A percentile compares a stretch with the other conserved stretches of the same genome.
phyloP scores from a whole-genome alignment of 2,888 invertebrate genomes.

The Thereva nobilitata region DNA sequence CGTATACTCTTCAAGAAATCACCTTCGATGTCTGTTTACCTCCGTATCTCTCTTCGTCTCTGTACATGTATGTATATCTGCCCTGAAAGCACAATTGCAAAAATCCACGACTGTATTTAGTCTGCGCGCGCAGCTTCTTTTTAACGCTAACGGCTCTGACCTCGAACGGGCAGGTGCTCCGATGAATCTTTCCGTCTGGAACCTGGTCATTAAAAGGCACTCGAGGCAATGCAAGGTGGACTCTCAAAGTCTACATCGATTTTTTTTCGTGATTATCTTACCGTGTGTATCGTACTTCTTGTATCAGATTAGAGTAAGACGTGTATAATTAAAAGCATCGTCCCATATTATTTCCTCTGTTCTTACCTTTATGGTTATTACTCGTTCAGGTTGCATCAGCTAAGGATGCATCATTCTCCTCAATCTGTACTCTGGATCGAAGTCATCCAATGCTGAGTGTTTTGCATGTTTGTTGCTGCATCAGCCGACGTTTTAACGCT shows the following conservation, averaged over 20 bases:
- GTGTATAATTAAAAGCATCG: constrained; percentile 32
- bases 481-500: too few relatives aligned
- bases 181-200: constrained; percentile 19
- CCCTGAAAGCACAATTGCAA: not conserved
- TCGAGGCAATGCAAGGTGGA: constrained; percentile 4
- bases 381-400: not conserved
- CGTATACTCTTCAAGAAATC: too few relatives aligned
- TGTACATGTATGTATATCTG: not conserved
- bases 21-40: too few relatives aligned
- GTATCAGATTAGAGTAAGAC: constrained; percentile 29
- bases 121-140: not conserved
- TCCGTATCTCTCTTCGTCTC: too few relatives aligned
- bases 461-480: too few relatives aligned
- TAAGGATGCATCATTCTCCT: too few relatives aligned
- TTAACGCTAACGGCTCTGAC: constrained; percentile 1
- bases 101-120: constrained; percentile 4
- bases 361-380: constrained; percentile 20
- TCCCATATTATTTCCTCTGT: constrained; percentile 7
- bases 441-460: too few relatives aligned
- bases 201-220: not conserved
- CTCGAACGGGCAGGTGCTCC: constrained; percentile 21
- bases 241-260: not conserved
- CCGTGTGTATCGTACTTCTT: constrained; percentile 10
- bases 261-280: not conserved
- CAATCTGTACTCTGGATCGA: too few relatives aligned